Base-by-base conservation (phyloP, 2,113 vertebrate species). In the Taxidea taxus region DNA sequence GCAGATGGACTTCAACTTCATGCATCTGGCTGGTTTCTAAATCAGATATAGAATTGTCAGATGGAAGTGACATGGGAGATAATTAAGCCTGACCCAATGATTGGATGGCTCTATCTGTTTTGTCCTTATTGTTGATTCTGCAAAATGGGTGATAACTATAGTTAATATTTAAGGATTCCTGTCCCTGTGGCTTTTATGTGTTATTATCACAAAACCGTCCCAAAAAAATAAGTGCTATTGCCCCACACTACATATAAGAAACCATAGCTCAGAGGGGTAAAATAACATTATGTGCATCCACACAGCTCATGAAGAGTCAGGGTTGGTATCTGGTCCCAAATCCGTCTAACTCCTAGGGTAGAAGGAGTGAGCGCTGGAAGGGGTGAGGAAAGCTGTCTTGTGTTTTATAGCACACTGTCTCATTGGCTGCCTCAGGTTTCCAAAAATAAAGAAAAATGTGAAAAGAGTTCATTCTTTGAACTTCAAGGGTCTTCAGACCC, bases 321-420 rank as follows among this genome's bases (percentile, higher is more conserved):
- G 64, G 75, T 1, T 39, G 74, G 39, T 4, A 1, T 47, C 18
- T 37, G 11, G 23, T 4, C 39, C 23, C 14, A 11, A 10, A 31
- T 1, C 1, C 1, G 7, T 6, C 58, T 12, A 20, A 70, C 37
- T 31, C 4, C 6, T 31, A 29, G 27, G 37, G 21, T 39, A 25
- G 23, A 44, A 42, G 23, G 39, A 74, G 39, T 0, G 34, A 68
- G 18, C 31, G 27, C 25, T 2, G 14, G 39, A 70, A 39, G 4
- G 5, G 23, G 23, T 21, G 68, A 39, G 23, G 49, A 60, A 77
- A 10, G 16, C 60, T 37, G 3, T 8, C 60, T n/a, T 27, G 80
- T 1, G n/a, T 29, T n/a, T 72, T 2, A 77, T 0, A 13, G 31
- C 31, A 23, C 3, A 0, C 2, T 9, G 34, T 23, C 83, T 66